phyloP scores from a whole-genome alignment of 2,888 invertebrate species.

The Drosophila cognata region DNA sequence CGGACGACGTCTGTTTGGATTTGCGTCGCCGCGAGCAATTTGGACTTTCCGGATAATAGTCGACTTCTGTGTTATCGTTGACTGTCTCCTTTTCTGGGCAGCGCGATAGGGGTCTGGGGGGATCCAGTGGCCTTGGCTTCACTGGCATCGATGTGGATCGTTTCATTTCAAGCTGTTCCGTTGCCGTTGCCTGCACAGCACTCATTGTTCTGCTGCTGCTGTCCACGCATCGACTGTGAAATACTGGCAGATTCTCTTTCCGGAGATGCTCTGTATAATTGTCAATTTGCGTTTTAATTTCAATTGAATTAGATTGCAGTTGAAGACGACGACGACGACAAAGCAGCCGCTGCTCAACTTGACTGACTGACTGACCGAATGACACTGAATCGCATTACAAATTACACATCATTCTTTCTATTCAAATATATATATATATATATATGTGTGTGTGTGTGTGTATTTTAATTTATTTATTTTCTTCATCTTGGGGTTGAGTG shows the following conservation, averaged over 20 bases:
- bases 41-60: conserved; percentile 82
- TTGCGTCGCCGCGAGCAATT: conserved; percentile 62
- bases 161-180: conserved; percentile 65
- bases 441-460: conserved; percentile 25
- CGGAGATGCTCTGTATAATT: conserved; percentile 56
- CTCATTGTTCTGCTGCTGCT: conserved; percentile 41
- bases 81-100: conserved; percentile 83
- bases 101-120: conserved; percentile 74
- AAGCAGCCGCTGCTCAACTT: conserved; percentile 34
- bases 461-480: conserved; percentile 72
- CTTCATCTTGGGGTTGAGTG: conserved; percentile 35
- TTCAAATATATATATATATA: conserved; percentile 17
- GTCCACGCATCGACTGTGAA: conserved; percentile 54
- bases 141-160: conserved; percentile 84
- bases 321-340: background rate
- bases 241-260: background rate
- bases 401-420: conserved; percentile 10
- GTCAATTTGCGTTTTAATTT: conserved; percentile 75
- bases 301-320: conserved; percentile 78
- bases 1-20: conserved; percentile 44
- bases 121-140: conserved; percentile 80
- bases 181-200: conserved; percentile 22
- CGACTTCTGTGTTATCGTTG: conserved; percentile 58
- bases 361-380: conserved; percentile 54
- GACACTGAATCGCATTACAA: conserved; percentile 54